Conservation (phyloP, 2,797 vertebrate species). For the Notoglanidium macrostoma region DNA sequence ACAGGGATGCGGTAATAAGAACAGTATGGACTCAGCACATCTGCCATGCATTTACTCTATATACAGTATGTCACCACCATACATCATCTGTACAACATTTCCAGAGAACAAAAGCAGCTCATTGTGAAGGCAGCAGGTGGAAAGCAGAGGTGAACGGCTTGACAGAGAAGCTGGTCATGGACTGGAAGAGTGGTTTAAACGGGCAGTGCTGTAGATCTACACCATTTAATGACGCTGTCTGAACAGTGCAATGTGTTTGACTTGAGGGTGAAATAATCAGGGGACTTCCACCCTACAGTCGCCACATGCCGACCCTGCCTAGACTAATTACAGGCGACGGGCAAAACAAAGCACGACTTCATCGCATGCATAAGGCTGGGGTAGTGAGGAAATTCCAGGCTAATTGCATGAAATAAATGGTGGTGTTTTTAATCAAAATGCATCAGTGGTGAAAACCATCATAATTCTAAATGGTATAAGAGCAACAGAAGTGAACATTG, state of each 20-base stretch:
- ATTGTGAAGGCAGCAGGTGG: slow-evolving; percentile 30
- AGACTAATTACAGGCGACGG: slow-evolving; percentile 39
- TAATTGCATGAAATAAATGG: slow-evolving; percentile 34
- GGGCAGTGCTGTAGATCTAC: slow-evolving; percentile 14
- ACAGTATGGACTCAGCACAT: slow-evolving; percentile 26
- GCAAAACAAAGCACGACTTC: slow-evolving; percentile 34
- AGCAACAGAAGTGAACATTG: neutral
- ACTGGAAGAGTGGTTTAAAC: slow-evolving; percentile 24
- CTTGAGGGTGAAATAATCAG: slow-evolving; percentile 33
- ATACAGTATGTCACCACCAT: slow-evolving; percentile 28
- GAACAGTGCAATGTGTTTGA: slow-evolving; percentile 34
- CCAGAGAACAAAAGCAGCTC: neutral
- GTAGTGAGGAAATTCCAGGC: slow-evolving; percentile 26
- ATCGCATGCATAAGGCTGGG: neutral
- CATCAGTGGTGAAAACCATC: neutral
- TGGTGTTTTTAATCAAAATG: slow-evolving; percentile 21
- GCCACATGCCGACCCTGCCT: slow-evolving; percentile 34
- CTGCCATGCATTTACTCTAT: slow-evolving; percentile 17
- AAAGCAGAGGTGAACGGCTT: slow-evolving; percentile 33
- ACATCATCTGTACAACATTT: slow-evolving; percentile 16
- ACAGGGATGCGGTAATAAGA: slow-evolving; percentile 4
- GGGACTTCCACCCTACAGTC: slow-evolving; percentile 43
- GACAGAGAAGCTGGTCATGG: slow-evolving; percentile 15
- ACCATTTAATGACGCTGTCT: slow-evolving; percentile 9
- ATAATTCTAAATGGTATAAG: neutral